Conservation (phyloP, 2,797 vertebrate genomes). For the Pangasius larnaudii region DNA sequence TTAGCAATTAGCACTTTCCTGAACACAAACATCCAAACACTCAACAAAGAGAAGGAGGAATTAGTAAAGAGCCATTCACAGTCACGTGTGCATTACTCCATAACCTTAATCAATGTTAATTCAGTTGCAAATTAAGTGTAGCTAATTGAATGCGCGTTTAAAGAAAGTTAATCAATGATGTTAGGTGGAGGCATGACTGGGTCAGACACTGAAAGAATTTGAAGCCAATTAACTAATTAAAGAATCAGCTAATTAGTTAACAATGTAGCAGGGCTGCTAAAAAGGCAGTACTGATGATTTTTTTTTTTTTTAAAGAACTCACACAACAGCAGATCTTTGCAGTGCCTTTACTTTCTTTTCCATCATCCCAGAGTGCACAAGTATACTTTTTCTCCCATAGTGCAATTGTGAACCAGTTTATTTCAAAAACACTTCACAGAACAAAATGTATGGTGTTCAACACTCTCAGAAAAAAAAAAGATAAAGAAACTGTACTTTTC, state of each 20-base stretch:
- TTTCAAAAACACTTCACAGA: background rate
- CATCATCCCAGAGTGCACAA: conserved; percentile 18
- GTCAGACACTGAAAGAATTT: conserved; percentile 25
- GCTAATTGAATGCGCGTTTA: conserved; percentile 12
- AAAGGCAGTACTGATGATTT: background rate
- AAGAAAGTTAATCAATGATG: conserved; percentile 9
- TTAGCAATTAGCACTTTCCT: background rate
- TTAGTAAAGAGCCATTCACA: background rate
- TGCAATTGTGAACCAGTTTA: conserved; percentile 23
- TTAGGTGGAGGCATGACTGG: conserved; percentile 6
- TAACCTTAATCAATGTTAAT: conserved; percentile 18
- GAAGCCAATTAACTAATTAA: conserved; percentile 42
- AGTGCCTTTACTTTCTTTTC: conserved; percentile 49
- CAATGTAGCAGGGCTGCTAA: background rate
- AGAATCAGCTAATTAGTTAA: conserved; percentile 11
- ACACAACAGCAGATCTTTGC: conserved; percentile 26
- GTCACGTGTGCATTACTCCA: background rate
- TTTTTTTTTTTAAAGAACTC: conserved; percentile 7
- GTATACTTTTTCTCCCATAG: conserved; percentile 10
- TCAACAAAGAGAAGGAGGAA: background rate
- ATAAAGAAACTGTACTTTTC: background rate
- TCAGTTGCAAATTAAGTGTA: conserved; percentile 2
- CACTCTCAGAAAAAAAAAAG: background rate
- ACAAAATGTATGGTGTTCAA: conserved; percentile 1
- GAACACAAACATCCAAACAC: background rate